A percentile compares a stretch with the other conserved stretches of the same genome.
These are phyloP conservation scores for Sinocyclocheilus grahami DNA, from an alignment of 2,113 vertebrate species.

Conservation along the genomic window DNA sequence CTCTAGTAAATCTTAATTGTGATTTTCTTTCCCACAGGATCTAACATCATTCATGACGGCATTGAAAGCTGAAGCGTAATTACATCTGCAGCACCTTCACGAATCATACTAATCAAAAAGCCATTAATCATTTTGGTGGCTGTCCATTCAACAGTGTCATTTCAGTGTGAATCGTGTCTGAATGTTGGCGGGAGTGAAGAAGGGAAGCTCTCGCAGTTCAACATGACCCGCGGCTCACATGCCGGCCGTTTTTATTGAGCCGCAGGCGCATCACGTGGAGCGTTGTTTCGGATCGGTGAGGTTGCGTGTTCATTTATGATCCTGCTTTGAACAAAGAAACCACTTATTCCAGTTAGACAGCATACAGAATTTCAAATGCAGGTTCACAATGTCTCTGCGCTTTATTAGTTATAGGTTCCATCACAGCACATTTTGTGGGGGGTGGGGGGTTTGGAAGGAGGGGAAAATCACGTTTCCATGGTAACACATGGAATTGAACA, in stretches of 20 bases:
- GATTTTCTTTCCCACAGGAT: neutral
- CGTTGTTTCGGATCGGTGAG: neutral
- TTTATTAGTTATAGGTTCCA: no score
- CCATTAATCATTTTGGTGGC: neutral
- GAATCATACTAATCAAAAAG: slow-evolving; percentile 10
- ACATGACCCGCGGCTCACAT: neutral
- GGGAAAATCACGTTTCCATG: slow-evolving; percentile 63
- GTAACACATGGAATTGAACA: slow-evolving; percentile 64
- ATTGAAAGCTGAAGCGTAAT: neutral
- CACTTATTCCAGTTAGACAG: neutral
- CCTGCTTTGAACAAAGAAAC: neutral
- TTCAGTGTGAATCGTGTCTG: neutral
- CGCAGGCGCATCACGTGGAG: neutral
- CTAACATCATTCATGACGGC: neutral
- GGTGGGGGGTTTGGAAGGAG: neutral
- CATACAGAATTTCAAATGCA: neutral
- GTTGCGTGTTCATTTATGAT: neutral
- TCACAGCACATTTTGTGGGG: no score
- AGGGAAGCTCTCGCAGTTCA: neutral
- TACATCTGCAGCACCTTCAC: neutral
- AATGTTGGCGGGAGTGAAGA: neutral
- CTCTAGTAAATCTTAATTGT: neutral
- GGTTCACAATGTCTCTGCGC: neutral
- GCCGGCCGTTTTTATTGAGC: neutral
- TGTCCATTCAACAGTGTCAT: neutral